A percentile compares a stretch with the other conserved stretches of the same genome.
Conservation (phyloP, 1,140 invertebrate genomes). For the Elysia chlorotica region DNA sequence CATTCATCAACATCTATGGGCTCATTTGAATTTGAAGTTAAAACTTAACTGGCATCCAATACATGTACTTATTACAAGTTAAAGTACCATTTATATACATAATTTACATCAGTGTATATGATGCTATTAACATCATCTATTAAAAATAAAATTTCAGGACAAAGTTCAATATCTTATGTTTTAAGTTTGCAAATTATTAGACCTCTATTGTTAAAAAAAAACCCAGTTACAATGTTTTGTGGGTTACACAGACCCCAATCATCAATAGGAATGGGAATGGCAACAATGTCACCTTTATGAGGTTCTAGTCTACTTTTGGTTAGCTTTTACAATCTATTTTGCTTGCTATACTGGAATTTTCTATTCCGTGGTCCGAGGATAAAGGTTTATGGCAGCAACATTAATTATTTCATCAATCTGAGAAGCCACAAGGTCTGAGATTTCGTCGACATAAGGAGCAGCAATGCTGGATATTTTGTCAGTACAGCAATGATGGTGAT, state of each 20-base stretch:
- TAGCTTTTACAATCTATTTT: background rate
- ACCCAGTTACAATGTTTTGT: background rate
- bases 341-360: background rate
- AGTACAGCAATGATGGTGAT: background rate
- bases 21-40: background rate
- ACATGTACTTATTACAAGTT: background rate
- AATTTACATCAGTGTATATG: background rate
- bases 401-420: background rate
- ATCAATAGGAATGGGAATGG: background rate
- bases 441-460: background rate
- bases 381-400: background rate
- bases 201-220: background rate
- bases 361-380: background rate
- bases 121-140: background rate
- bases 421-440: background rate
- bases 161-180: background rate
- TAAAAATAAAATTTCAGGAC: background rate
- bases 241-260: background rate
- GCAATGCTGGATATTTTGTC: background rate
- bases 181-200: background rate
- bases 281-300: background rate
- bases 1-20: background rate
- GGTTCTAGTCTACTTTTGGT: background rate
- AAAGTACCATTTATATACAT: background rate
- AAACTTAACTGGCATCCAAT: background rate